Evolutionary conservation across 2,888 invertebrate genomes (phyloP), one percentile per base, ranked within the genome.

Genomic region (Amblyjoppa proteus): DNA sequence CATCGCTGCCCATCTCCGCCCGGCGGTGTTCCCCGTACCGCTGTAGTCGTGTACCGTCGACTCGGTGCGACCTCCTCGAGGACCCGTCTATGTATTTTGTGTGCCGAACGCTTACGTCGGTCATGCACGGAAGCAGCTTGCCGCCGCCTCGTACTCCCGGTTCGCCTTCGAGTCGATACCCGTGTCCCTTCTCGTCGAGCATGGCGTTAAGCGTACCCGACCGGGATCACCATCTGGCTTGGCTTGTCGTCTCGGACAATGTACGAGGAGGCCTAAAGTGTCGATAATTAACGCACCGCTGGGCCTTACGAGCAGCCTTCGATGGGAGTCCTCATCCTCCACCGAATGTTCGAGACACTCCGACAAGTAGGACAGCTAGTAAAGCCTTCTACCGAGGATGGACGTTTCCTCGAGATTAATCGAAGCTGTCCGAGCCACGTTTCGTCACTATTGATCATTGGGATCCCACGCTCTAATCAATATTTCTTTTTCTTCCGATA

Each of bases 271-370:
- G 80, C 85, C 83, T 70, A 83, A 83, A 81, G 87, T 86, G 88
- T 87, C 85, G 87, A 87, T 88, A 88, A 88, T 88, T 88, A 86
- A 86, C 86, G 86, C 81, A 73, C 78, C 77, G 41, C 79, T 81
- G 34, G 75, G 82, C 77, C 81, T 74, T 64, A 78, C 85, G 75
- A 83, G 53, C 77, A 64, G 64, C 64, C 64, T 34, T 34, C 64
- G 64, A 64, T 34, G 11, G 16, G 31, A 64, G 5, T 16, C 34
- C 58, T 58, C 64, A 13, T 16, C 31, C 64, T 31, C 34, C 4
- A 16, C 31, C 64, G 64, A 34, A 31, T 64, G 64, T 64, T 64
- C 64, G 64, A 7, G 64, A 64, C 64, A 64, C 64, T 64, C 64
- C 64, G 64, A 64, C 64, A 64, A 64, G 31, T 9, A 16, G 64